These are phyloP conservation scores for Mesitornis unicolor DNA, from an alignment of 2,113 vertebrate species.

Conservation along the genomic window DNA sequence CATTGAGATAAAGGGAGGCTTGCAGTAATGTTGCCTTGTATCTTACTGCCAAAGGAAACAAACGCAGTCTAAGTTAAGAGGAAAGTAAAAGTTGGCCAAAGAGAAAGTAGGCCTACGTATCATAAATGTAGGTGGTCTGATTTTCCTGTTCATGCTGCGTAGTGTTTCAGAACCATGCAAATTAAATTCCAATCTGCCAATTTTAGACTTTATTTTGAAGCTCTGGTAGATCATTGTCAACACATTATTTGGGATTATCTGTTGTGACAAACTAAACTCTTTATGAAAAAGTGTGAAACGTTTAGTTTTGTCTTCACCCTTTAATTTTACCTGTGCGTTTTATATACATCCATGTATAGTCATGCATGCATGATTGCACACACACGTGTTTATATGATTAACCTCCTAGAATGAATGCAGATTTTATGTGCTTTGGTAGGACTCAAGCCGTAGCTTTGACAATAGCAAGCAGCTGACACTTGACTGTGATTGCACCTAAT, in stretches of 20 bases:
- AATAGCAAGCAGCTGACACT: background rate
- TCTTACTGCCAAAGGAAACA: constrained; percentile 11
- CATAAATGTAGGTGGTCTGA: background rate
- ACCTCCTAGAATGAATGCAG: background rate
- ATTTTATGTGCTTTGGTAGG: background rate
- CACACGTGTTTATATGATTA: background rate
- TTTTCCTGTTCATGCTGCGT: background rate
- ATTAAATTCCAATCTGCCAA: background rate
- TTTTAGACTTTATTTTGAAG: background rate
- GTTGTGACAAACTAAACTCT: background rate
- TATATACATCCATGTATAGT: rapidly evolving
- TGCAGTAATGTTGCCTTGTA: background rate
- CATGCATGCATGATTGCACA: background rate
- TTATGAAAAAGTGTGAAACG: rapidly evolving
- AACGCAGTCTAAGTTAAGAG: background rate
- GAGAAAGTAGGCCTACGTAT: background rate
- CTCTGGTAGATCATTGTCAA: background rate
- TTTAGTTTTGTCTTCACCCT: background rate
- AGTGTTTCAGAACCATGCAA: background rate
- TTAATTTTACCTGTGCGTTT: background rate
- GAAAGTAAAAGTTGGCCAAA: background rate
- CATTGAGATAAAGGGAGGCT: background rate
- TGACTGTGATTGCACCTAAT: background rate
- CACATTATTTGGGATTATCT: background rate
- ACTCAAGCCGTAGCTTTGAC: background rate